These are phyloP conservation scores for Lerista edwardsae DNA, from an alignment of 2,797 vertebrate species.

Conservation along the genomic window DNA sequence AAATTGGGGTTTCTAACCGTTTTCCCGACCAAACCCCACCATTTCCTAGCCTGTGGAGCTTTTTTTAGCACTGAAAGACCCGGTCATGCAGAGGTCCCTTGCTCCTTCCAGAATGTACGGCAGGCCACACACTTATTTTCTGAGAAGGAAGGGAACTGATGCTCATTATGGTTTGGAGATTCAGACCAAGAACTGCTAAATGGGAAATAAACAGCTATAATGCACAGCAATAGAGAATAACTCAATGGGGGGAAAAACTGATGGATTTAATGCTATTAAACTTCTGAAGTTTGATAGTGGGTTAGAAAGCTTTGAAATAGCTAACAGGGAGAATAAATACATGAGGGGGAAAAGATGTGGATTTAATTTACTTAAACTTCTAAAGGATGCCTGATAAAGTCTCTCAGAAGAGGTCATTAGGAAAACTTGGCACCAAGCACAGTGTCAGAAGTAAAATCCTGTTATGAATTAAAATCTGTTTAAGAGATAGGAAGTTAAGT, in stretches of 20 bases:
- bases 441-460: conserved; percentile 22
- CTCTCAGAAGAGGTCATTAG: conserved; percentile 17
- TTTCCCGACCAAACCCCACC: no score
- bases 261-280: conserved; percentile 32
- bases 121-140: not conserved
- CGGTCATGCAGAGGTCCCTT: no score
- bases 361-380: conserved; percentile 34
- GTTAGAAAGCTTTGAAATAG: conserved; percentile 14
- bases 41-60: no score
- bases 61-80: no score
- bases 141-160: not conserved
- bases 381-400: conserved; percentile 9
- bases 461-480: conserved; percentile 21
- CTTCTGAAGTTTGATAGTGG: not conserved
- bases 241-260: not conserved
- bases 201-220: not conserved
- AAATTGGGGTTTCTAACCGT: no score
- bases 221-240: not conserved
- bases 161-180: not conserved
- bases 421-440: conserved; percentile 1
- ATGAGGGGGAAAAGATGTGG: not conserved
- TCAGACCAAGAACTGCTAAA: not conserved
- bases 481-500: conserved; percentile 6
- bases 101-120: no score
- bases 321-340: conserved; percentile 12